Percentiles rank a stretch among this genome's conserved stretches.
Evolutionary conservation across 2,888 invertebrate species (phyloP).

Genomic region (Lochmaea crataegi): DNA sequence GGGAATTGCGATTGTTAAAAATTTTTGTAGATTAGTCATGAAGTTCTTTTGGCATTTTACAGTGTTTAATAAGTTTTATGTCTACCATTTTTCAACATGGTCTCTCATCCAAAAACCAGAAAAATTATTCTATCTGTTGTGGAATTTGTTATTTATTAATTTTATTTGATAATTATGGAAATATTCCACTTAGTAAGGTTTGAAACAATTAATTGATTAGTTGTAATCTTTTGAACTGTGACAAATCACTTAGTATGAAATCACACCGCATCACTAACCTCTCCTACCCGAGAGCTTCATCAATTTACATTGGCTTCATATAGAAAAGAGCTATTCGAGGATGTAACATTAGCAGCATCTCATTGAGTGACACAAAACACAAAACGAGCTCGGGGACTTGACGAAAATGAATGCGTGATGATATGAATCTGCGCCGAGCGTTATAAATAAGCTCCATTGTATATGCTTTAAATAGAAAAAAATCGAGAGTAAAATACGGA

Average conservation of each 20-base stretch:
- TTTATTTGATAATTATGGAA: too few species aligned
- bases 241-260: neutral
- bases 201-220: too few species aligned
- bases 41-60: too few species aligned
- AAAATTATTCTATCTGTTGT: too few species aligned
- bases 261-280: neutral
- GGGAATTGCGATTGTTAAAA: too few species aligned
- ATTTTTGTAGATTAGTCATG: too few species aligned
- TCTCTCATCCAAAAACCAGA: too few species aligned
- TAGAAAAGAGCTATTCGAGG: neutral
- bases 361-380: slow-evolving; percentile 16
- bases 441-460: slow-evolving; percentile 3
- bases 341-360: neutral
- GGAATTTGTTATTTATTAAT: too few species aligned
- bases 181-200: too few species aligned
- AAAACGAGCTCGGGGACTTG: slow-evolving; percentile 7
- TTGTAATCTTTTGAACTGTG: neutral
- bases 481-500: neutral
- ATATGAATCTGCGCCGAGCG: slow-evolving; percentile 4
- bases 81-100: too few species aligned
- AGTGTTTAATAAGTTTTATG: too few species aligned
- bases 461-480: slow-evolving; percentile 13
- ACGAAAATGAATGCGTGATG: slow-evolving; percentile 6
- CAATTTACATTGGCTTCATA: slow-evolving; percentile 4
- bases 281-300: neutral